Conservation (phyloP, 1,140 invertebrate genomes). For the Drosophila micromelanica region DNA sequence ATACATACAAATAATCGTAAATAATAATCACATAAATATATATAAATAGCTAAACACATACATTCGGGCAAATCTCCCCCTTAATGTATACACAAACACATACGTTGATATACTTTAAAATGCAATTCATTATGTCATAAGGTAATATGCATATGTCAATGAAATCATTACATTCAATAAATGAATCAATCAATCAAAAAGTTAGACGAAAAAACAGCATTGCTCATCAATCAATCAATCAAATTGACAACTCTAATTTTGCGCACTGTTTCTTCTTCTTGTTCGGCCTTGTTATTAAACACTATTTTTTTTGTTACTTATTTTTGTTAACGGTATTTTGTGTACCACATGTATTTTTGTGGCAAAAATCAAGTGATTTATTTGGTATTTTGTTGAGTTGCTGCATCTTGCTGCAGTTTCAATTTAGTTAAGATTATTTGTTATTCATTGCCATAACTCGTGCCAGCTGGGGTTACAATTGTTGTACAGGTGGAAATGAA, state of each 20-base stretch:
- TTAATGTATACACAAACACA: slow-evolving; percentile 16
- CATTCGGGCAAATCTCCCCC: neutral
- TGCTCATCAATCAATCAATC: slow-evolving; percentile 62
- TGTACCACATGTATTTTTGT: slow-evolving; percentile 11
- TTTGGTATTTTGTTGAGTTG: slow-evolving; percentile 8
- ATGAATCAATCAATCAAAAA: slow-evolving; percentile 62
- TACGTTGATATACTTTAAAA: slow-evolving; percentile 33
- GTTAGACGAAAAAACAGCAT: slow-evolving; percentile 44
- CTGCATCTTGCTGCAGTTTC: slow-evolving; percentile 36
- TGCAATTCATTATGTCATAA: slow-evolving; percentile 57
- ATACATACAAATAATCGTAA: slow-evolving; percentile 8
- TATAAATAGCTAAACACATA: slow-evolving; percentile 15
- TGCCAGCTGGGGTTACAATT: slow-evolving; percentile 86
- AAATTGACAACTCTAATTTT: slow-evolving; percentile 57
- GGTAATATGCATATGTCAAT: slow-evolving; percentile 52
- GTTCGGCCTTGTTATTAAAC: slow-evolving; percentile 21
- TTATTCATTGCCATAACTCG: slow-evolving; percentile 84
- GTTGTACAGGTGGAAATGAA: slow-evolving; percentile 71
- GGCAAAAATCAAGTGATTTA: slow-evolving; percentile 21
- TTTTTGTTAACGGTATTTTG: slow-evolving; percentile 20
- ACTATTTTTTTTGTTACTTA: slow-evolving; percentile 18
- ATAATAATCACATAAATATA: slow-evolving; percentile 19
- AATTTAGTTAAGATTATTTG: slow-evolving; percentile 24
- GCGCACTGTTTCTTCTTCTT: slow-evolving; percentile 3
- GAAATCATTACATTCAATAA: slow-evolving; percentile 58